A percentile compares a stretch with the other conserved stretches of the same genome.
Evolutionary conservation across 2,888 invertebrate species (phyloP).

Genomic region (Hartigia nigra): DNA sequence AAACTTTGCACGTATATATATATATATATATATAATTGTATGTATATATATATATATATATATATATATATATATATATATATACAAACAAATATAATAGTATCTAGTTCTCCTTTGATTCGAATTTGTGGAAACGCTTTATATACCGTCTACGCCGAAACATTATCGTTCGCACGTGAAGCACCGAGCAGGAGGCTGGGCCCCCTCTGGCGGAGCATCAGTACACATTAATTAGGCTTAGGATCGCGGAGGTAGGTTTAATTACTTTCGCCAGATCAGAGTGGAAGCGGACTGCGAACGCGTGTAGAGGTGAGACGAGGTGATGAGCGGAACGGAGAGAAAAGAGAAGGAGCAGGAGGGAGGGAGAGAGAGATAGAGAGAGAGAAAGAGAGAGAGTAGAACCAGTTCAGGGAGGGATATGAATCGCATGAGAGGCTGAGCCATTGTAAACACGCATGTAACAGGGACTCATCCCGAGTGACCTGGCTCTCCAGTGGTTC

Average conservation of each 20-base stretch:
- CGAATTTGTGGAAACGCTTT: not conserved
- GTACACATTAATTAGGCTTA: conserved; percentile 64
- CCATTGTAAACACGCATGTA: conserved; percentile 63
- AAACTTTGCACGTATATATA: not conserved
- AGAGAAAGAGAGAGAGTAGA: conserved; percentile 10
- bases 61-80: too few relatives aligned
- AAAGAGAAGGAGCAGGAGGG: conserved; percentile 7
- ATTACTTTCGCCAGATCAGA: conserved; percentile 63
- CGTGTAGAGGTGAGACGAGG: conserved; percentile 21
- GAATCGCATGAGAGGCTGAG: conserved; percentile 58
- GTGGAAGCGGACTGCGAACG: conserved; percentile 39
- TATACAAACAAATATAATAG: too few relatives aligned
- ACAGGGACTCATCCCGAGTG: conserved; percentile 56
- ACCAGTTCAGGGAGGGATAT: conserved; percentile 44
- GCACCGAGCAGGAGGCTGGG: conserved; percentile 1
- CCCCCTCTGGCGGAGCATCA: conserved; percentile 42
- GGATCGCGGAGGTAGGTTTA: conserved; percentile 58
- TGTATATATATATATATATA: too few relatives aligned
- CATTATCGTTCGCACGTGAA: not conserved
- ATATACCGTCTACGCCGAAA: not conserved
- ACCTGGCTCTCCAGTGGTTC: conserved; percentile 22
- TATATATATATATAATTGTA: too few relatives aligned
- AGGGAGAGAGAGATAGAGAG: not conserved
- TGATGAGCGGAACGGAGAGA: conserved; percentile 25
- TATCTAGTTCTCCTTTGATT: not conserved